A percentile compares a stretch with the other conserved stretches of the same genome.
Conservation (phyloP, 2,888 invertebrate species). For the Apoderus coryli region DNA sequence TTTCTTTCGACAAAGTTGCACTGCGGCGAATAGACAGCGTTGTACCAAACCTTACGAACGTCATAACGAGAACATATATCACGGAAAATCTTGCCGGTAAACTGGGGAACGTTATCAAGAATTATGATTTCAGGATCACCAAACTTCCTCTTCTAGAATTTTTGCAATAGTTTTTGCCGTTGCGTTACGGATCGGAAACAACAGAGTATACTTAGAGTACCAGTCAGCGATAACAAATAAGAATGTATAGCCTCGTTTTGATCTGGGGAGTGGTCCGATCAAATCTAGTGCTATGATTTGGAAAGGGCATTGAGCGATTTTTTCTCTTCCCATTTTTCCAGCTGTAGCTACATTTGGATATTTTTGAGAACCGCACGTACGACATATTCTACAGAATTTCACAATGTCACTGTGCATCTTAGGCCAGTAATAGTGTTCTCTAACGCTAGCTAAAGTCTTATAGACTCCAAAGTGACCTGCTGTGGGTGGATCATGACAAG, state of each 20-base stretch:
- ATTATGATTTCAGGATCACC: conserved; percentile 18
- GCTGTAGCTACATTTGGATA: conserved; percentile 1
- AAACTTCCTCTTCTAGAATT: conserved; percentile 17
- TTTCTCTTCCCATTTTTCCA: conserved; percentile 7
- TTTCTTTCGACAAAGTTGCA: conserved; percentile 9
- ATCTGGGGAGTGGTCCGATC: conserved; percentile 9
- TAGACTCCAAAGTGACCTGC: conserved; percentile 9
- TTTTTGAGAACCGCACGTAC: too few species aligned
- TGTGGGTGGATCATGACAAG: conserved; percentile 5
- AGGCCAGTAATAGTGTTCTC: conserved; percentile 11
- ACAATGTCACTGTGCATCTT: too few species aligned
- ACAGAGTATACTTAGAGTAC: conserved; percentile 17
- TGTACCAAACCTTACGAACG: too few species aligned
- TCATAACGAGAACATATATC: conserved; percentile 2
- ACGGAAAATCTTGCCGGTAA: conserved; percentile 10
- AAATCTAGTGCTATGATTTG: conserved; percentile 8
- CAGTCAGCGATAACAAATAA: conserved; percentile 16
- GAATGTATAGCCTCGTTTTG: conserved; percentile 6
- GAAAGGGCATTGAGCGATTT: conserved; percentile 2
- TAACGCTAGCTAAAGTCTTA: conserved; percentile 7
- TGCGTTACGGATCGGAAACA: conserved; percentile 17
- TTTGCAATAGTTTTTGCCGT: conserved; percentile 11
- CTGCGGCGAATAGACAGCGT: conserved; percentile 8
- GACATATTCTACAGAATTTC: too few species aligned
- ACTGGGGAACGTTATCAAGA: conserved; percentile 21